These are phyloP conservation scores for Pseudopodoces humilis DNA, from an alignment of 2,113 vertebrate genomes.

Conservation along the genomic window DNA sequence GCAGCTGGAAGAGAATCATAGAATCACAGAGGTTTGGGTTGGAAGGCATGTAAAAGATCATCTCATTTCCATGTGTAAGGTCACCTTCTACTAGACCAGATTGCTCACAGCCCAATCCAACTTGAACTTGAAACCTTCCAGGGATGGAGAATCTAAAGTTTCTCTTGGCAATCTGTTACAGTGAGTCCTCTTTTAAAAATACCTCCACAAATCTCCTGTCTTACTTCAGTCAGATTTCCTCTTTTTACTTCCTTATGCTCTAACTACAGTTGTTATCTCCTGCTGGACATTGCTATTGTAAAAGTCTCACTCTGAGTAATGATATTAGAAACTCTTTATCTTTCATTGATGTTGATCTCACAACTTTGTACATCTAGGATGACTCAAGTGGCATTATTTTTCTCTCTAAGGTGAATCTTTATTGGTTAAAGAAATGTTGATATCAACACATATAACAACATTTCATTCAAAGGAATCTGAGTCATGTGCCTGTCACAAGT, in stretches of 20 bases:
- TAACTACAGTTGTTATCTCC: background rate
- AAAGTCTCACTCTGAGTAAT: background rate
- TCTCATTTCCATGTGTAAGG: background rate
- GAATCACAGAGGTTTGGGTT: background rate
- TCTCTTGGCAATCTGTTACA: background rate
- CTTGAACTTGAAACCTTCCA: background rate
- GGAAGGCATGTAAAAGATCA: background rate
- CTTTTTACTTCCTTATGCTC: background rate
- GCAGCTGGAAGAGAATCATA: background rate
- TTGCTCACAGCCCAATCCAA: accelerated
- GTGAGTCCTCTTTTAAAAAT: background rate
- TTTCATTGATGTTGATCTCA: background rate
- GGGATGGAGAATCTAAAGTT: background rate
- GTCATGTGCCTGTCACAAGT: background rate
- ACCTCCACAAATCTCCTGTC: background rate
- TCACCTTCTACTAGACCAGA: background rate
- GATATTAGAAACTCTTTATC: background rate
- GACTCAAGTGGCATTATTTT: background rate
- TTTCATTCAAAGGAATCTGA: background rate
- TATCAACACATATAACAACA: background rate
- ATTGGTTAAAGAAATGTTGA: background rate
- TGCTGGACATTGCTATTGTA: background rate
- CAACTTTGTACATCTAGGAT: background rate
- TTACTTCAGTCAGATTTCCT: background rate
- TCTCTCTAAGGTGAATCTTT: background rate